phyloP scores from a whole-genome alignment of 2,113 vertebrate genomes.

The Solea solea region DNA sequence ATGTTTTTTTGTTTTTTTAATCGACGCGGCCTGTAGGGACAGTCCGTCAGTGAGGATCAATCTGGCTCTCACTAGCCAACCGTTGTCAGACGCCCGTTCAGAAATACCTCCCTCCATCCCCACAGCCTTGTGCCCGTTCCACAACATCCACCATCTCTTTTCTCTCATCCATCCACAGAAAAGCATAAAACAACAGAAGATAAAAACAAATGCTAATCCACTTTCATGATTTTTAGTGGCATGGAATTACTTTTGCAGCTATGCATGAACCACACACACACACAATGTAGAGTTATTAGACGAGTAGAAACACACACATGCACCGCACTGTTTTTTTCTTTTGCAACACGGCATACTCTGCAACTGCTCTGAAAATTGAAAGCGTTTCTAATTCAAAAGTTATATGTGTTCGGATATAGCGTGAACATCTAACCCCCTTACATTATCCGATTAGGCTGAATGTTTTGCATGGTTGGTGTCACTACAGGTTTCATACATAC shows the following conservation, averaged over 20 bases:
- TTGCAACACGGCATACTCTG: conserved; percentile 27
- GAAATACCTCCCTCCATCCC: conserved; percentile 57
- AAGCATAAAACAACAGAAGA: conserved; percentile 35
- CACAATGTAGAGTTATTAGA: conserved; percentile 15
- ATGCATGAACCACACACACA: conserved; percentile 39
- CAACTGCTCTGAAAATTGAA: conserved; percentile 46
- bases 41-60: conserved; percentile 56
- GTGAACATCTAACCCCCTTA: conserved; percentile 47
- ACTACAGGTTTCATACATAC: conserved; percentile 57
- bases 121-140: conserved; percentile 28
- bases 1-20: conserved; percentile 40
- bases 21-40: conserved; percentile 38
- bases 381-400: conserved; percentile 60
- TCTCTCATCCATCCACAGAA: conserved; percentile 34
- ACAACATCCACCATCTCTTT: conserved; percentile 16
- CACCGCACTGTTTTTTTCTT: conserved; percentile 19
- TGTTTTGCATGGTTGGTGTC: conserved; percentile 62
- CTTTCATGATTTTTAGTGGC: conserved; percentile 62
- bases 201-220: conserved; percentile 63
- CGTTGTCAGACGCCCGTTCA: conserved; percentile 48
- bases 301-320: conserved; percentile 17
- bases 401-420: conserved; percentile 64
- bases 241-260: conserved; percentile 58
- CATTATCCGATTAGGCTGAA: conserved; percentile 57
- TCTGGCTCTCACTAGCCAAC: conserved; percentile 36